These are phyloP conservation scores for Mactra quadrangularis DNA, from an alignment of 1,140 invertebrate genomes.

Conservation along the genomic window DNA sequence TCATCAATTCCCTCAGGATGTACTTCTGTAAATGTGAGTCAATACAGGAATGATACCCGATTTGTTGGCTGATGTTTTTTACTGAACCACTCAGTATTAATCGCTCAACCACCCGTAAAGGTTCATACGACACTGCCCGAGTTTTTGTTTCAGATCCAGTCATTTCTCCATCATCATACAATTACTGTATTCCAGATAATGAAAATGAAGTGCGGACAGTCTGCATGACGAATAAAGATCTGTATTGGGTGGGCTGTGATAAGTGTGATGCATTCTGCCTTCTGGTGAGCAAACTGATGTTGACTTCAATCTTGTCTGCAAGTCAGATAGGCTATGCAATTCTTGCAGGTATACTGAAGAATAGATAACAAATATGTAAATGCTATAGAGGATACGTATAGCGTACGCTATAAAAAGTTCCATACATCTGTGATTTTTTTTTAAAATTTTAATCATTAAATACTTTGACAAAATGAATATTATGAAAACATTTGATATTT, in stretches of 20 bases:
- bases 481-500: too few species aligned
- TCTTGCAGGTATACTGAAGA: neutral
- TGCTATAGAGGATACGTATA: too few species aligned
- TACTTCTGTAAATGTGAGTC: neutral
- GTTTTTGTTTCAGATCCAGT: neutral
- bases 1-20: neutral
- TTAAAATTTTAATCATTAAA: too few species aligned
- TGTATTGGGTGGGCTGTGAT: constrained; percentile 13
- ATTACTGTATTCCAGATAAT: neutral
- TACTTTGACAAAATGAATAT: too few species aligned
- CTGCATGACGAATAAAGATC: neutral
- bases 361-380: neutral
- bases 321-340: neutral
- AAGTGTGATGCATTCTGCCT: neutral
- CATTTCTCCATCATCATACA: neutral
- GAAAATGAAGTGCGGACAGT: neutral
- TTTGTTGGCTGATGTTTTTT: neutral
- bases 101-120: neutral
- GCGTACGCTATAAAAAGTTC: too few species aligned
- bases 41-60: constrained; percentile 12
- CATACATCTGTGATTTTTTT: too few species aligned
- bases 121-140: neutral
- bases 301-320: neutral
- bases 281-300: constrained; percentile 7
- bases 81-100: neutral